Evolutionary conservation across 2,888 invertebrate species (phyloP), one percentile per base, ranked within the genome.

Genomic region (Artemia sinica): DNA sequence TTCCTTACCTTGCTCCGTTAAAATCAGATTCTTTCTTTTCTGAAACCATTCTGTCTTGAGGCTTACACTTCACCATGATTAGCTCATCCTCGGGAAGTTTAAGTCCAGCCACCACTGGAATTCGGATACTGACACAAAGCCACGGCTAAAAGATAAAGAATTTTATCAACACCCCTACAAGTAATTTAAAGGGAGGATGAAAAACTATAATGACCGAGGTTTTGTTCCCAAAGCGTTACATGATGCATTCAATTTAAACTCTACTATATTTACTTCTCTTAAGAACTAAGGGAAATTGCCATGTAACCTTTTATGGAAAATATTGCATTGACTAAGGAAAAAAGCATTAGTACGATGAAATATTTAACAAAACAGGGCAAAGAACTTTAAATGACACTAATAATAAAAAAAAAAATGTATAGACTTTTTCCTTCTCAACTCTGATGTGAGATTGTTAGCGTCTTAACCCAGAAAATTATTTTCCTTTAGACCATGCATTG

Each of bases 21-120:
- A 75, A 72, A 65, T 74, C 74, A 50, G 75, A 68, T n/a, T 72
- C 72, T 58, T 74, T 73, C 66, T 72, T 74, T 8, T 72, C 73
- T 0, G 72, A 69, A 3, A 73, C 71, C 11, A 72, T 72, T 50
- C 74, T 71, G 52, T 75, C 76, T 69, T 76, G 75, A 2, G 75
- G 76, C 51, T 73, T 73, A 69, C 76, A 76, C 71, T 74, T 72
- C 68, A 76, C 72, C 69, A 74, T 73, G 10, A 76, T 73, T 49
- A 75, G 73, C 68, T 75, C 75, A 69, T 76, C 76, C 68, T 76
- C 75, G 3, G 76, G 75, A 50, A 75, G 73, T 67, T 74, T 73
- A 12, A 76, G 71, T 0, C 75, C 75, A 49, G 72, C 71, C 65
- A 76, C 71, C 14, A 73, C 71, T 11, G 76, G 76, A 69, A 76